Base-by-base conservation (phyloP, 2,797 vertebrate genomes). In the Steatocranus sp. region DNA sequence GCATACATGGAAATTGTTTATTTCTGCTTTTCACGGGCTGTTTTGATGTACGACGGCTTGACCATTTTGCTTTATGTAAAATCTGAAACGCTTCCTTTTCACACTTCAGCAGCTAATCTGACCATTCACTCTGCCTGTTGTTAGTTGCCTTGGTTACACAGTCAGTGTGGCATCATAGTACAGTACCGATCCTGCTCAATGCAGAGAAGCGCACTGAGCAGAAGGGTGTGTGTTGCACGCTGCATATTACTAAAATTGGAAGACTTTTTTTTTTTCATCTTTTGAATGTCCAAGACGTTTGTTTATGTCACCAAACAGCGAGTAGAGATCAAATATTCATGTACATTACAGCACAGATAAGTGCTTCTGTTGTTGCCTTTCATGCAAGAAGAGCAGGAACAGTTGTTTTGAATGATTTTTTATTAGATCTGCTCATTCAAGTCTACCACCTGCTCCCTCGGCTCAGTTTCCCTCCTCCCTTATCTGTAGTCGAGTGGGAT, bases 91-190 rank as follows among this genome's bases (percentile, higher is more conserved):
- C 86, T 90, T 88, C 88, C 85, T 75, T 92, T 92, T 92, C 90
- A 92, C 91, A 94, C 88, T 89, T 91, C 89, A 83, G 75, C 76
- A 70, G 83, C 84, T 95, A 95, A 96, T 96, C 94, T 93, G 93
- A 95, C 93, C 93, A 88, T 95, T 95, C 87, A 92, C 84, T 90
- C 88, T 36, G 82, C 88, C 92, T 94, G 94, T 96, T 96, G 94
- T 95, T 91, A 54, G 96, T 96, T 96, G 94, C 96, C 95, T 77
- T 96, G 96, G 96, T 95, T 95, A 96, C 96, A 94, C 92, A 94
- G 91, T 92, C 91, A 89, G 86, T 91, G 90, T 91, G 91, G 91
- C 91, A 91, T 94, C 86, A 90, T 93, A 93, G 90, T 91, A 91
- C 86, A 89, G 89, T 93, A 90, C 63, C 27, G 70, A 78, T 93